Evolutionary conservation across 2,888 invertebrate genomes (phyloP).

Genomic region (Lypha dubia): DNA sequence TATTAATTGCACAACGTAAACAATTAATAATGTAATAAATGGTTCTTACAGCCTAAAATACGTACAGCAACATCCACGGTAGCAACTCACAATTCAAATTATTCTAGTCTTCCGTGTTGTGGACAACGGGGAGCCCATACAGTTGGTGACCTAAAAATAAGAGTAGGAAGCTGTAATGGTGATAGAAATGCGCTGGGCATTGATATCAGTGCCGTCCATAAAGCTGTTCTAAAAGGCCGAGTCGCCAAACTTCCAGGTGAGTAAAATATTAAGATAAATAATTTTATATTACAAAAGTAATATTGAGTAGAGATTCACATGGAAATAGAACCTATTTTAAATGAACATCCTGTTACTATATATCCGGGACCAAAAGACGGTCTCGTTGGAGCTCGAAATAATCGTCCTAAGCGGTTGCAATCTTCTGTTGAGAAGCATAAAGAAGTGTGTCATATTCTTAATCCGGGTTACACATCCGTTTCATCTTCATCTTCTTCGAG

Average conservation of each 20-base stretch:
- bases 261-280: background rate
- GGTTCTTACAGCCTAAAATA: constrained; percentile 81
- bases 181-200: constrained; percentile 83
- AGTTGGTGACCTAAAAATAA: constrained; percentile 71
- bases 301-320: constrained; percentile 35
- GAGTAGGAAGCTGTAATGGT: constrained; percentile 80
- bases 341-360: constrained; percentile 88
- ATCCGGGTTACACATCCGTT: constrained; percentile 77
- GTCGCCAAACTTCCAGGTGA: constrained; percentile 82
- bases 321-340: constrained; percentile 82
- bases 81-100: constrained; percentile 81
- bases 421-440: constrained; percentile 90
- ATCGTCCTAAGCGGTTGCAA: constrained; percentile 74
- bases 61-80: constrained; percentile 77
- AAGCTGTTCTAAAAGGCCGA: constrained; percentile 83
- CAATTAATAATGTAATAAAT: constrained; percentile 14
- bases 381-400: constrained; percentile 74
- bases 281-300: background rate
- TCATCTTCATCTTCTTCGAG: constrained; percentile 75
- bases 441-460: constrained; percentile 88
- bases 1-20: background rate
- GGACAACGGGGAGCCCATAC: constrained; percentile 76
- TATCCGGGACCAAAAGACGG: constrained; percentile 85
- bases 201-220: constrained; percentile 83
- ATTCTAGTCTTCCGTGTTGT: constrained; percentile 83